phyloP scores from a whole-genome alignment of 2,888 invertebrate genomes.

The Trisateles emortualis region DNA sequence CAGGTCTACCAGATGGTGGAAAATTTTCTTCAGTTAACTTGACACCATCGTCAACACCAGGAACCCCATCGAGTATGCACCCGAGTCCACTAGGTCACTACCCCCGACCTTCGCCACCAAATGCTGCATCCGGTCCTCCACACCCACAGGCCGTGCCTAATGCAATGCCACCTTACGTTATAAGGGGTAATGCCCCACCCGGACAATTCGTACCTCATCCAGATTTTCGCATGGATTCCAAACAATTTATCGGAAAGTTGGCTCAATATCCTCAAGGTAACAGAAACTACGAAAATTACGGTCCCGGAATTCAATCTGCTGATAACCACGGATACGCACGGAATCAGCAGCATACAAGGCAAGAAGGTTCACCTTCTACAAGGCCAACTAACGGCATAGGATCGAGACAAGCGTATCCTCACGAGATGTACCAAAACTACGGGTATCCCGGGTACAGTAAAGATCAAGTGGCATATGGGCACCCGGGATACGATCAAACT shows the following conservation, averaged over 20 bases:
- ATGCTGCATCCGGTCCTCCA: conserved; percentile 87
- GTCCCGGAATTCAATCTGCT: conserved; percentile 63
- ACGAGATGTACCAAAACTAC: conserved; percentile 84
- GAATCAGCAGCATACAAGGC: conserved; percentile 70
- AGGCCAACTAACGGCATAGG: conserved; percentile 76
- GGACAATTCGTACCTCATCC: conserved; percentile 83
- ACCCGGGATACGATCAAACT: conserved; percentile 86
- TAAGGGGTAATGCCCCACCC: conserved; percentile 82
- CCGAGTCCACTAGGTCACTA: conserved; percentile 89
- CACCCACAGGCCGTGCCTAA: conserved; percentile 88
- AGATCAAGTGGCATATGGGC: conserved; percentile 84
- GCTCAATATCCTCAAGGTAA: conserved; percentile 78
- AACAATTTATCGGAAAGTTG: conserved; percentile 81
- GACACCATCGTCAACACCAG: conserved; percentile 88
- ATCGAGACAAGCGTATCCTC: conserved; percentile 75
- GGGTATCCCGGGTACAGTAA: conserved; percentile 85
- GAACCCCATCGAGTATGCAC: conserved; percentile 88
- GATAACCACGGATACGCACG: conserved; percentile 84
- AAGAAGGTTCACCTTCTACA: conserved; percentile 71
- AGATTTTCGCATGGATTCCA: conserved; percentile 83
- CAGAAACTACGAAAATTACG: conserved; percentile 76
- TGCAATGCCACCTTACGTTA: conserved; percentile 87
- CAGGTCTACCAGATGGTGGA: conserved; percentile 84
- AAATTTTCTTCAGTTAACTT: conserved; percentile 88
- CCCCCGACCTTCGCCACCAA: conserved; percentile 90